Percentiles rank a stretch among this genome's conserved stretches.
Conservation (phyloP, 2,113 vertebrate species). For the Colinus virginianus region DNA sequence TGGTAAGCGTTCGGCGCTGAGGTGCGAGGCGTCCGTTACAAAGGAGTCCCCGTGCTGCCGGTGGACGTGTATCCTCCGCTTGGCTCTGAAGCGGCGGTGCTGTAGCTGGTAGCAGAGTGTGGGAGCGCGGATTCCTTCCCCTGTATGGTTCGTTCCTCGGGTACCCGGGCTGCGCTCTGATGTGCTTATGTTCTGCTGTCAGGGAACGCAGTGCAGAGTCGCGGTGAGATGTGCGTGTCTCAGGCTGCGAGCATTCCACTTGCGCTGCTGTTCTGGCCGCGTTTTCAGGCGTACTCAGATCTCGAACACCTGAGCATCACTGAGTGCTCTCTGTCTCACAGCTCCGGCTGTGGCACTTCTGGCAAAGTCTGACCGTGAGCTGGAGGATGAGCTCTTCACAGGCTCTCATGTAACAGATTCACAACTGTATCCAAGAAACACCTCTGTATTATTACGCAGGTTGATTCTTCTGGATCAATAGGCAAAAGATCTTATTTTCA, state of each 20-base stretch:
- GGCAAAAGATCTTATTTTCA: neutral
- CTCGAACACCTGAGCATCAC: neutral
- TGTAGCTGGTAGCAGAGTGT: neutral
- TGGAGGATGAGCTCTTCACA: constrained; percentile 11
- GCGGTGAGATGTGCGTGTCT: neutral
- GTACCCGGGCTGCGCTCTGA: neutral
- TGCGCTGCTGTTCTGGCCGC: neutral
- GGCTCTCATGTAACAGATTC: neutral
- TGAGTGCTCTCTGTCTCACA: neutral
- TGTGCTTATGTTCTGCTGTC: neutral
- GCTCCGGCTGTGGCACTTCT: constrained; percentile 37
- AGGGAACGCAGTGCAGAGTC: neutral
- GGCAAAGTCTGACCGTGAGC: constrained; percentile 33
- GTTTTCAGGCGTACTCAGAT: neutral
- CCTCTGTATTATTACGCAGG: neutral
- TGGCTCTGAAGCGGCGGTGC: neutral
- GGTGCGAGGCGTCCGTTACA: neutral
- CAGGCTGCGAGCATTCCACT: neutral
- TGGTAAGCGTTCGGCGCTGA: neutral
- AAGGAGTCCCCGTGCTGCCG: neutral
- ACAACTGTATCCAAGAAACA: neutral
- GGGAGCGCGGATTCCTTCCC: neutral
- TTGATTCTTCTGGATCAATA: neutral
- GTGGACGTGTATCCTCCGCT: neutral
- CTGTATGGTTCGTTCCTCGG: neutral